Base-by-base conservation (phyloP, 2,797 vertebrate genomes). In the Centropyge bicolor region DNA sequence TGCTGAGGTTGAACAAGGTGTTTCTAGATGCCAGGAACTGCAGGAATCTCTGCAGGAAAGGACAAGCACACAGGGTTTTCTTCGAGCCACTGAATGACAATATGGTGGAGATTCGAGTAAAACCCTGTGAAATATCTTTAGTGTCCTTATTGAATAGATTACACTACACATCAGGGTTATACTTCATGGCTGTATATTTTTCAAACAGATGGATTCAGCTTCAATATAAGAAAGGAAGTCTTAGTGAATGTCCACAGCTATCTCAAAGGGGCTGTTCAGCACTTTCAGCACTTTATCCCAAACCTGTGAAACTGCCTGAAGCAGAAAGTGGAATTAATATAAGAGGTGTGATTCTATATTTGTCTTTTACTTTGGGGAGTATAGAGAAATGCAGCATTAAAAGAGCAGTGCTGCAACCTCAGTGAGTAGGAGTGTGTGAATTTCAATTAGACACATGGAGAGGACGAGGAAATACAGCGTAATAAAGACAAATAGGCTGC, bases 11-110 rank as follows among this genome's bases (percentile, higher is more conserved):
- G 94, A 99, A 99, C 81, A 99, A 91, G 13, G 98, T 98, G 94
- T 99, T 99, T 94, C 98, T 97, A 92, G 98, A 99, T 67, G 98
- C 97, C 92, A 99, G 94, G 92, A 98, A 99, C 87, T 99, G 98
- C 93, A 99, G 94, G 91, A 99, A 99, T 94, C 95, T 97, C 98
- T 99, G 95, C 38, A 94, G 65, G 90, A 84, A 72, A 84, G n/a
- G 16, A 81, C 36, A 84, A 46, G 78, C 1, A 63, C 46, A 72
- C 54, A 64, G 17, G n/a, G 19, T 69, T 75, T 54, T 55, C 11
- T 40, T 4, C 27, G 16, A 31, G 24, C 11, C 67, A 54, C 7
- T 12, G 10, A 60, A 31, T 27, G 1, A 35, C 38, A 60, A 52
- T 31, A 22, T 35, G 14, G 27, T n/a, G n/a, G n/a, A n/a, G n/a